A percentile compares a stretch with the other conserved stretches of the same genome.
phyloP scores from a whole-genome alignment of 2,113 vertebrate species.

The Leuciscus idus region DNA sequence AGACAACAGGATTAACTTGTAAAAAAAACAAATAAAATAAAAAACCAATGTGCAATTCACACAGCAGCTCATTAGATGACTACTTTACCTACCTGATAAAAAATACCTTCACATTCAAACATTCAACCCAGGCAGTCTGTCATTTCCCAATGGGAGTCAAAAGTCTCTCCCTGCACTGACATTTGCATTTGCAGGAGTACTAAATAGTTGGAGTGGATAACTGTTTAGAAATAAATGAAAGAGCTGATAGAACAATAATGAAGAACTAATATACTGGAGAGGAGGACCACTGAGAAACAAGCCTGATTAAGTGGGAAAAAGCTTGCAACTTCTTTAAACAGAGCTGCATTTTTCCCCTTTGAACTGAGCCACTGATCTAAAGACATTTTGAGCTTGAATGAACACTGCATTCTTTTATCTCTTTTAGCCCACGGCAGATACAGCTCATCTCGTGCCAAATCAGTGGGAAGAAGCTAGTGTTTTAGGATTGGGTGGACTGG shows the following conservation, averaged over 20 bases:
- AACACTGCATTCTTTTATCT: not conserved
- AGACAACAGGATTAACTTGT: slow-evolving; percentile 42
- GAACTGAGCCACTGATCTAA: not conserved
- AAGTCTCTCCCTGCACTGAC: not conserved
- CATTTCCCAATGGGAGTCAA: not conserved
- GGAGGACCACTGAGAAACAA: not conserved
- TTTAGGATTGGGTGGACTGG: not conserved
- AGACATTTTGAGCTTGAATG: not conserved
- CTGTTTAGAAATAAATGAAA: slow-evolving; percentile 13
- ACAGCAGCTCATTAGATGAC: not conserved
- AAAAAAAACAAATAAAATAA: slow-evolving; percentile 49
- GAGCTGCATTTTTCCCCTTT: not conserved
- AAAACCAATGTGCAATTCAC: not conserved
- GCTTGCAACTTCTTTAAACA: not conserved
- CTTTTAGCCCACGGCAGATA: not conserved
- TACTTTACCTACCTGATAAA: not conserved
- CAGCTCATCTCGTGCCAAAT: not conserved
- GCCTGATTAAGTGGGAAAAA: not conserved
- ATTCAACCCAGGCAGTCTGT: not conserved
- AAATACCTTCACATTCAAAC: slow-evolving; percentile 39
- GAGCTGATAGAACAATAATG: not conserved
- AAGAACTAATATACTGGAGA: not conserved
- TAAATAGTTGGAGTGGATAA: slow-evolving; percentile 15
- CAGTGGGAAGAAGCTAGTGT: not conserved
- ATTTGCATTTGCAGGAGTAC: slow-evolving; percentile 15